phyloP scores from a whole-genome alignment of 1,140 invertebrate species.

The Drosophila funebris region DNA sequence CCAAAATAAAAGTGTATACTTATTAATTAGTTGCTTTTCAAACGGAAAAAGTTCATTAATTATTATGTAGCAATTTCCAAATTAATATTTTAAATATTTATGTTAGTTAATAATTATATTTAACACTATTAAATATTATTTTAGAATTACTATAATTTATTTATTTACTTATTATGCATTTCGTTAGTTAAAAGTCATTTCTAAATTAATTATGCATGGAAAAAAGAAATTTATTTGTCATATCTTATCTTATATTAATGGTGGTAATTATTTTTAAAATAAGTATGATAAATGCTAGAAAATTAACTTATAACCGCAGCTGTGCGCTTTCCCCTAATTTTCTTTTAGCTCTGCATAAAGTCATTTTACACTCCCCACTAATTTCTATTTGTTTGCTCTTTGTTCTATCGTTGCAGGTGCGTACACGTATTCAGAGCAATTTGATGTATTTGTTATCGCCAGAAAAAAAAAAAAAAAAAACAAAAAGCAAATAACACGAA shows the following conservation, averaged over 20 bases:
- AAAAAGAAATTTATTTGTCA: too few relatives aligned
- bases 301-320: not conserved
- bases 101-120: too few relatives aligned
- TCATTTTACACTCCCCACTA: conserved; percentile 22
- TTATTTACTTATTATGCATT: too few relatives aligned
- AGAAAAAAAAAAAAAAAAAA: conserved; percentile 36
- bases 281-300: not conserved
- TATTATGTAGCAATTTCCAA: too few relatives aligned
- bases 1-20: not conserved
- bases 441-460: conserved; percentile 34
- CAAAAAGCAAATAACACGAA: conserved; percentile 1
- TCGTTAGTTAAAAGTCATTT: too few relatives aligned
- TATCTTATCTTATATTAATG: too few relatives aligned
- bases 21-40: not conserved
- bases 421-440: conserved; percentile 30
- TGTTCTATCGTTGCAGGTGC: conserved; percentile 60
- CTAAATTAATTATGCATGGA: too few relatives aligned
- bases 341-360: conserved; percentile 3
- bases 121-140: too few relatives aligned
- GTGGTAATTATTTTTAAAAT: not conserved
- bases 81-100: too few relatives aligned
- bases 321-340: not conserved
- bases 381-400: conserved; percentile 50
- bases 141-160: too few relatives aligned
- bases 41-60: too few relatives aligned